Conservation (phyloP, 2,113 vertebrate genomes). For the Mesembrinibis cayennensis region DNA sequence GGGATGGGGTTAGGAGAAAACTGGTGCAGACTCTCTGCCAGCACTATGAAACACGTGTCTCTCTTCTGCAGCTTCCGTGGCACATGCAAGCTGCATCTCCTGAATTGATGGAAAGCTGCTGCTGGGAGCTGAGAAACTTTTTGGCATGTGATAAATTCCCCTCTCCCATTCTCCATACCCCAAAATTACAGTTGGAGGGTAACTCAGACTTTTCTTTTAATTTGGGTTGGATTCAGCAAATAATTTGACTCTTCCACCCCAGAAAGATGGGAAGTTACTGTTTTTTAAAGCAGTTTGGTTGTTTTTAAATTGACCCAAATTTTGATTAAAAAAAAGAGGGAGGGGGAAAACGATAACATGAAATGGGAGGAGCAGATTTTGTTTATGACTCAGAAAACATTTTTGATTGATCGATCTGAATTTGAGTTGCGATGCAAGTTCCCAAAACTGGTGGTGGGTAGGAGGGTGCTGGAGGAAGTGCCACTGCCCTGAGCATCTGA, state of each 20-base stretch:
- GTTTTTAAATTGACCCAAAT: not conserved
- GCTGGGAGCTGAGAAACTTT: slow-evolving; percentile 39
- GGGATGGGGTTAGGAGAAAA: slow-evolving; percentile 36
- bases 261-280: not conserved
- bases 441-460: not conserved
- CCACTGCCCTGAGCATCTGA: not conserved
- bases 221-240: not conserved
- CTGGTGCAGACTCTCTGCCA: not conserved
- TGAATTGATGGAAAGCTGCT: slow-evolving; percentile 44
- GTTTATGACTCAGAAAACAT: not conserved
- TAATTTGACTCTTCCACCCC: not conserved
- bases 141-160: slow-evolving; percentile 38
- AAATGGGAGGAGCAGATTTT: not conserved
- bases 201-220: not conserved
- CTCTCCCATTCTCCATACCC: not conserved
- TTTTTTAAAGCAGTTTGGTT: not conserved
- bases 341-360: not conserved
- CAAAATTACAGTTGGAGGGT: not conserved
- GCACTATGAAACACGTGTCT: not conserved
- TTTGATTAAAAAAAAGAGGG: not conserved
- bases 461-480: not conserved
- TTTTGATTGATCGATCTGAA: not conserved
- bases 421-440: not conserved
- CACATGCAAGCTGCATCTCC: slow-evolving; percentile 2
- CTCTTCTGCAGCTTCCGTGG: not conserved